A percentile compares a stretch with the other conserved stretches of the same genome.
Evolutionary conservation across 2,888 invertebrate genomes (phyloP).

Genomic region (Phlogophora meticulosa): DNA sequence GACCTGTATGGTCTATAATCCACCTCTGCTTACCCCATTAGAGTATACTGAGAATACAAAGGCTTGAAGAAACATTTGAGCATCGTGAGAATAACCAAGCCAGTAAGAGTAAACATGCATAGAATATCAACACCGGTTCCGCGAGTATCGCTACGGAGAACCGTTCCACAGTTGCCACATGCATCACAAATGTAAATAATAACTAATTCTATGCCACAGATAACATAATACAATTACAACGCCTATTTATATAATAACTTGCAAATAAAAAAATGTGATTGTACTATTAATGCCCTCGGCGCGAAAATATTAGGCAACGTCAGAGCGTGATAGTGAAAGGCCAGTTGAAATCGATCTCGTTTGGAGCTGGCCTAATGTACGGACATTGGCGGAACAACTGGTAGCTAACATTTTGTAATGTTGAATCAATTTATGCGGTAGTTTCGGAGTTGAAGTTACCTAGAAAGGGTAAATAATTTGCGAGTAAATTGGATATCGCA

Average conservation of each 20-base stretch:
- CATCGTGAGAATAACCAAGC: constrained; percentile 14
- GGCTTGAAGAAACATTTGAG: constrained; percentile 5
- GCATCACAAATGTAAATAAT: constrained; percentile 8
- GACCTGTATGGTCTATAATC: background rate
- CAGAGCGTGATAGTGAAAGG: constrained; percentile 79
- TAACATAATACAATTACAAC: constrained; percentile 29
- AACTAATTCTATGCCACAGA: constrained; percentile 15
- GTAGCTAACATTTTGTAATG: constrained; percentile 42
- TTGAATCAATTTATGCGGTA: constrained; percentile 50
- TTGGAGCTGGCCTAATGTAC: constrained; percentile 61
- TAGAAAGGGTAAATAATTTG: constrained; percentile 49
- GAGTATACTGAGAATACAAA: background rate
- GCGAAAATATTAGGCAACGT: constrained; percentile 71
- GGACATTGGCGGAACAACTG: constrained; percentile 45
- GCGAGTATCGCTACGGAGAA: constrained; percentile 5
- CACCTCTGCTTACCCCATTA: background rate
- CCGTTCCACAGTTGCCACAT: constrained; percentile 6
- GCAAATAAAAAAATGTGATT: constrained; percentile 60
- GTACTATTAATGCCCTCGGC: constrained; percentile 64
- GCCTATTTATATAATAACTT: constrained; percentile 45
- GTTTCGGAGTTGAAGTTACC: constrained; percentile 13
- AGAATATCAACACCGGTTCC: constrained; percentile 23
- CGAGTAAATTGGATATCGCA: constrained; percentile 21
- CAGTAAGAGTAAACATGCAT: constrained; percentile 17
- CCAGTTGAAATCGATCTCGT: constrained; percentile 78